Percentiles rank a stretch among this genome's conserved stretches.
Evolutionary conservation across 2,797 vertebrate genomes (phyloP).

Genomic region (Takifugu rubripes): DNA sequence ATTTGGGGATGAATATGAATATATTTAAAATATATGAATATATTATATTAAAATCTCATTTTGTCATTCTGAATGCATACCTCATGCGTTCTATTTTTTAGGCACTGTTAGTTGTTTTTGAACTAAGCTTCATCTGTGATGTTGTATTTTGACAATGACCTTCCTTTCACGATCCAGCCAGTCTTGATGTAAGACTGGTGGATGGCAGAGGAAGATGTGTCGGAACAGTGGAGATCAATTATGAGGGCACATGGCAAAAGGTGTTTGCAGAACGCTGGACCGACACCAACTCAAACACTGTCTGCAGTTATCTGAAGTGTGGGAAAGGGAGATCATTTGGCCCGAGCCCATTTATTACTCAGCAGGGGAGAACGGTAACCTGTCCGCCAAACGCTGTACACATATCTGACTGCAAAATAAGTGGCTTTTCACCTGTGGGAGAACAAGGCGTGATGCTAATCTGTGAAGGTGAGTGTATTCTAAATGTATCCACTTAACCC

Average conservation of each 20-base stretch:
- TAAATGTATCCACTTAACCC: neutral
- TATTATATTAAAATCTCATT: too few relatives aligned
- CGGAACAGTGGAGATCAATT: conserved; percentile 37
- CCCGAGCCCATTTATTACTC: conserved; percentile 14
- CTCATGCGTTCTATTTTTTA: too few relatives aligned
- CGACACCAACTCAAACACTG: accelerated
- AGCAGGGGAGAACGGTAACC: accelerated
- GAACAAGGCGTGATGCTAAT: neutral
- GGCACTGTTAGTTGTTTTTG: too few relatives aligned
- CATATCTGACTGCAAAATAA: conserved; percentile 15
- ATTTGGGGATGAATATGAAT: too few relatives aligned
- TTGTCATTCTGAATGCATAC: too few relatives aligned
- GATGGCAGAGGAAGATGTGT: conserved; percentile 43
- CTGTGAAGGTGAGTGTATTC: conserved; percentile 40
- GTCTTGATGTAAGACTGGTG: accelerated
- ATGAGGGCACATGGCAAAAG: neutral
- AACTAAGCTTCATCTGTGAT: too few relatives aligned
- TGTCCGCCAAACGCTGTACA: accelerated
- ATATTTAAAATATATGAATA: too few relatives aligned
- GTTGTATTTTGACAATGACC: conserved; percentile 2
- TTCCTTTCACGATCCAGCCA: neutral
- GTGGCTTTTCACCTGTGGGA: accelerated
- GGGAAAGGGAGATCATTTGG: accelerated
- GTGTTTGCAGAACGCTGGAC: accelerated
- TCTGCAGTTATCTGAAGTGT: conserved; percentile 23